Conservation (phyloP, 2,888 invertebrate species). For the Melipona beecheii region DNA sequence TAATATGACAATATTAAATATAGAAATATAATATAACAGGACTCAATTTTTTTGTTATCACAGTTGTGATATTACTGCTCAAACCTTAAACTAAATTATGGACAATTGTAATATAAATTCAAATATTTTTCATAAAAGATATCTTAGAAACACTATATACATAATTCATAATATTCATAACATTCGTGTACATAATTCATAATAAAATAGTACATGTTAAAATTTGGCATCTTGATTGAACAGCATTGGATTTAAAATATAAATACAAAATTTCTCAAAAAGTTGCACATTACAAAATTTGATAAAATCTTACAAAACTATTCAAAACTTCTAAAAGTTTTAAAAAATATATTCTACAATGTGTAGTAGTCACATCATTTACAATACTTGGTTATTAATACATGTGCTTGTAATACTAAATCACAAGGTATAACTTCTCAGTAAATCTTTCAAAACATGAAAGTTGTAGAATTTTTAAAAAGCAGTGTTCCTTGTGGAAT, state of each 20-base stretch:
- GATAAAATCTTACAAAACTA: conserved; percentile 61
- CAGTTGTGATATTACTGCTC: conserved; percentile 68
- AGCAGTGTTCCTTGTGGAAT: conserved; percentile 3
- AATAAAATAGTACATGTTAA: conserved; percentile 41
- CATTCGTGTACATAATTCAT: conserved; percentile 25
- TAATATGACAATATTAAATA: conserved; percentile 20
- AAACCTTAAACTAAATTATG: conserved; percentile 36
- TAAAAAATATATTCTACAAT: conserved; percentile 52
- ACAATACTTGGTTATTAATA: conserved; percentile 58
- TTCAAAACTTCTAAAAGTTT: conserved; percentile 19
- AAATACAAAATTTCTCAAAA: conserved; percentile 55
- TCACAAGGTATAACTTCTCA: conserved; percentile 17
- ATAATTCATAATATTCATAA: conserved; percentile 5
- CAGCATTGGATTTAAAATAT: conserved; percentile 44
- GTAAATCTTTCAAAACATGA: conserved; percentile 9
- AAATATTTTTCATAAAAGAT: conserved; percentile 29
- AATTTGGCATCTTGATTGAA: conserved; percentile 61
- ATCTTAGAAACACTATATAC: conserved; percentile 23
- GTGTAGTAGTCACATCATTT: conserved; percentile 35
- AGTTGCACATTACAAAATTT: conserved; percentile 41
- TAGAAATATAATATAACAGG: conserved; percentile 34
- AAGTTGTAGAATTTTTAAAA: background rate
- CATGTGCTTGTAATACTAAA: conserved; percentile 25
- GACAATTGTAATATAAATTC: conserved; percentile 41
- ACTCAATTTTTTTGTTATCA: conserved; percentile 62